Evolutionary conservation across 2,113 vertebrate genomes (phyloP), one percentile per base, ranked within the genome.

Genomic region (Elgaria multicarinata): DNA sequence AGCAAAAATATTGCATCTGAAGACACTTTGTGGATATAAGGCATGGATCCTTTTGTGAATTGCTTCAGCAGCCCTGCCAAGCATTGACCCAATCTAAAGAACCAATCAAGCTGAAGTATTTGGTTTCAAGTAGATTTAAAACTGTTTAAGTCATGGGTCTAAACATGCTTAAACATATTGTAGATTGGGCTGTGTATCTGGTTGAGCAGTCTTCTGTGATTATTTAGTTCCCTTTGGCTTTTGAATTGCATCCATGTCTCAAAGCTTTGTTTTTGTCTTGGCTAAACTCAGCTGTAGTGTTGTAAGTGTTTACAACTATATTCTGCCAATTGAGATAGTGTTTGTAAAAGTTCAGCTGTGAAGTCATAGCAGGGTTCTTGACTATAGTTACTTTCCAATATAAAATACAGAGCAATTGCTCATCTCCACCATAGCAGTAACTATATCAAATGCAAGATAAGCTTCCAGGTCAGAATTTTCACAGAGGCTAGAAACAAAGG

Each of bases 61-160:
- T 64, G 0, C 6, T 91, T 82, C 72, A 53, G 18, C 85, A 77
- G 67, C 28, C 6, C 33, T 83, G 18, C 42, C 71, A 76, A 72
- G 58, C 7, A 10, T 83, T 82, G 46, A 87, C 62, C 79, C 16
- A 50, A 5, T 36, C 20, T 71, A 82, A 77, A 89, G 55, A 22
- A 55, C 88, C 62, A 67, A 46, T 71, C 79, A 83, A 82, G 20
- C 46, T 74, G 81, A 86, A 66, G 28, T 69, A 36, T 18, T 85
- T 39, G 24, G 5, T 77, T 92, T 85, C 67, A 46, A 39, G 53
- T 78, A 0, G 9, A 81, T 91, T n/a, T 44, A 20, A 75, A 6
- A 39, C 46, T 18, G 33, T 6, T 88, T 72, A 36, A 85, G 20
- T 10, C 44, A 62, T 84, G 39, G 72, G 42, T 72, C 81, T 42